Conservation (phyloP, 2,113 vertebrate species). For the Barbus barbus region DNA sequence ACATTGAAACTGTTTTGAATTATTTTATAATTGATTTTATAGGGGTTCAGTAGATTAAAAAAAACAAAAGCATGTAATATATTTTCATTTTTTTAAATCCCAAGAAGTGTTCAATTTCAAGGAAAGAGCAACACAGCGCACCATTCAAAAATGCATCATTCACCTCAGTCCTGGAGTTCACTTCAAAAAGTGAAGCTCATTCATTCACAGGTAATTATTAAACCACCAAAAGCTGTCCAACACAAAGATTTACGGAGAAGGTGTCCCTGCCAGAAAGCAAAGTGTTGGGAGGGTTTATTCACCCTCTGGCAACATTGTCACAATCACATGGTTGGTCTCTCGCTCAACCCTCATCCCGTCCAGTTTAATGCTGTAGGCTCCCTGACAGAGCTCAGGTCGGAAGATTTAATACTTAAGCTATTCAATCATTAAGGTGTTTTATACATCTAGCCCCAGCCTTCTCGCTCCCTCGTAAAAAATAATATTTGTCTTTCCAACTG, state of each 20-base stretch:
- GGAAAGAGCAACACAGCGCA: neutral
- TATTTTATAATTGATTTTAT: no score
- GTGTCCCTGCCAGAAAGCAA: constrained; percentile 50
- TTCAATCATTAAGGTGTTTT: constrained; percentile 76
- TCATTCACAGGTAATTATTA: constrained; percentile 65
- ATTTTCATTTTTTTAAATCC: neutral
- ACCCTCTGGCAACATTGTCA: constrained; percentile 56
- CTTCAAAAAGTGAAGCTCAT: constrained; percentile 53
- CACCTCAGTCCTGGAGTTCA: constrained; percentile 37
- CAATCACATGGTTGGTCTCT: constrained; percentile 52
- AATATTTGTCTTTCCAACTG: constrained; percentile 84
- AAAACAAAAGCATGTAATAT: neutral
- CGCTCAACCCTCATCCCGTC: neutral
- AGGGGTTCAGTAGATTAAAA: no score
- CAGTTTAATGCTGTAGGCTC: constrained; percentile 42
- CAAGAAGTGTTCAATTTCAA: constrained; percentile 17
- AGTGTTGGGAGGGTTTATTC: constrained; percentile 45
- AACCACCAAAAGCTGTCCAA: constrained; percentile 59
- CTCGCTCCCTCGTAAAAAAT: constrained; percentile 75
- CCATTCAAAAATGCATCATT: constrained; percentile 37
- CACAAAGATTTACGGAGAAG: constrained; percentile 68
- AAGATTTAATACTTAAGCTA: constrained; percentile 78
- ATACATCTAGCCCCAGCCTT: constrained; percentile 65
- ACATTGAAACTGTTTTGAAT: no score
- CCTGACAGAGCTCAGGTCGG: constrained; percentile 59